phyloP scores from a whole-genome alignment of 2,113 vertebrate species.

The Merops nubicus region DNA sequence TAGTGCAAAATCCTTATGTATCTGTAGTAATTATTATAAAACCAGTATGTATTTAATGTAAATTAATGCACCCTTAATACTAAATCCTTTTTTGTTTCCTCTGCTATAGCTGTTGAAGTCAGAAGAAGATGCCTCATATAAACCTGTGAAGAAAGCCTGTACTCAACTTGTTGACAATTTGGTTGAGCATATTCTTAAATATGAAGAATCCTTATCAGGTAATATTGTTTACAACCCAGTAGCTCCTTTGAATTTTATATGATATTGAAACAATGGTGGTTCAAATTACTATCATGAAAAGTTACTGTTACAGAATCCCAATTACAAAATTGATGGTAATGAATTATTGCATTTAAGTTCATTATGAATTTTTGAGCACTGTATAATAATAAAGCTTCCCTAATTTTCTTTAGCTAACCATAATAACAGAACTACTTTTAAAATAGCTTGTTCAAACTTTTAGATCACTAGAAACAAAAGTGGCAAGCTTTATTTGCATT shows the following conservation, averaged over 20 bases:
- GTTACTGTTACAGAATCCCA: neutral
- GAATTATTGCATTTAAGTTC: neutral
- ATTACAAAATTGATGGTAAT: neutral
- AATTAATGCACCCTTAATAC: neutral
- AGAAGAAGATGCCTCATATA: conserved; percentile 96
- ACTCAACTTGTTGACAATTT: conserved; percentile 98
- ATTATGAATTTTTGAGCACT: neutral
- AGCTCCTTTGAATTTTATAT: neutral
- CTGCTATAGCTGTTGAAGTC: conserved; percentile 88
- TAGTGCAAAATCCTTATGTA: neutral
- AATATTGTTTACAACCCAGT: conserved; percentile 36
- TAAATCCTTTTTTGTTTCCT: neutral
- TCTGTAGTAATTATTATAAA: neutral
- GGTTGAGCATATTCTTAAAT: conserved; percentile 97
- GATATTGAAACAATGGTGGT: neutral
- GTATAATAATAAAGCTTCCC: neutral
- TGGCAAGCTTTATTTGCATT: neutral
- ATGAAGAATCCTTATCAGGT: conserved; percentile 97
- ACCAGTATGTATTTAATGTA: neutral
- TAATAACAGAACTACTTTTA: neutral
- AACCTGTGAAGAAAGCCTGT: conserved; percentile 98
- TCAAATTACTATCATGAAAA: neutral
- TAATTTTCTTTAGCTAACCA: neutral
- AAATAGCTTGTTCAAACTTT: neutral
- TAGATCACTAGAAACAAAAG: neutral